Evolutionary conservation across 1,140 invertebrate species (phyloP).

Genomic region (Camponotus floridanus): DNA sequence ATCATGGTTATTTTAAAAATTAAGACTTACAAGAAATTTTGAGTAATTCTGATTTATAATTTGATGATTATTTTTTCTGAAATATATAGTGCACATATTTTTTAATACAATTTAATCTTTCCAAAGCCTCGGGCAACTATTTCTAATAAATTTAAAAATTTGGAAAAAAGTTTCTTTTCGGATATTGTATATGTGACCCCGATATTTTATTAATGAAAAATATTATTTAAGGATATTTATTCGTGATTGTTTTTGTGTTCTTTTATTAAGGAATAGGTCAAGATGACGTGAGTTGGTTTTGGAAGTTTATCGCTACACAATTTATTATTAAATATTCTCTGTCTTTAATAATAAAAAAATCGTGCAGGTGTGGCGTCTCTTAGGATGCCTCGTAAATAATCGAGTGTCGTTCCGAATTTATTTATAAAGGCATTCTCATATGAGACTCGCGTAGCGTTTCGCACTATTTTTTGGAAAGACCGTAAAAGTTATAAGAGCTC

Average conservation of each 20-base stretch:
- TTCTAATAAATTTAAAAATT: no score
- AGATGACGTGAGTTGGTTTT: not conserved
- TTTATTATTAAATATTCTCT: not conserved
- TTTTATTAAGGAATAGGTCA: not conserved
- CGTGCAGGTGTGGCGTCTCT: not conserved
- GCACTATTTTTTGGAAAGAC: not conserved
- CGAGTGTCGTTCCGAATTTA: not conserved
- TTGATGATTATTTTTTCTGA: not conserved
- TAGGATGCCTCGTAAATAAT: not conserved
- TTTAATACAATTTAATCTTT: slow-evolving; percentile 6
- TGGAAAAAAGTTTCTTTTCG: no score
- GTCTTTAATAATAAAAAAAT: not conserved
- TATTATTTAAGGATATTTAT: not conserved
- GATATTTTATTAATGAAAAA: no score
- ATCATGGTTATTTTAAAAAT: slow-evolving; percentile 12
- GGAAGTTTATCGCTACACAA: not conserved
- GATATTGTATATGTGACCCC: no score
- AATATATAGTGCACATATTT: not conserved
- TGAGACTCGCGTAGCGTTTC: not conserved
- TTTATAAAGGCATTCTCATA: not conserved
- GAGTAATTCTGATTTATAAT: not conserved
- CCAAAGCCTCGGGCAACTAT: no score
- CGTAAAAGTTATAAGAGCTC: slow-evolving; percentile 2
- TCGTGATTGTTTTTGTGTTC: not conserved
- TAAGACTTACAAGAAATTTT: not conserved